A percentile compares a stretch with the other conserved stretches of the same genome.
Evolutionary conservation across 2,113 vertebrate genomes (phyloP).

Genomic region (Vireo altiloquus): DNA sequence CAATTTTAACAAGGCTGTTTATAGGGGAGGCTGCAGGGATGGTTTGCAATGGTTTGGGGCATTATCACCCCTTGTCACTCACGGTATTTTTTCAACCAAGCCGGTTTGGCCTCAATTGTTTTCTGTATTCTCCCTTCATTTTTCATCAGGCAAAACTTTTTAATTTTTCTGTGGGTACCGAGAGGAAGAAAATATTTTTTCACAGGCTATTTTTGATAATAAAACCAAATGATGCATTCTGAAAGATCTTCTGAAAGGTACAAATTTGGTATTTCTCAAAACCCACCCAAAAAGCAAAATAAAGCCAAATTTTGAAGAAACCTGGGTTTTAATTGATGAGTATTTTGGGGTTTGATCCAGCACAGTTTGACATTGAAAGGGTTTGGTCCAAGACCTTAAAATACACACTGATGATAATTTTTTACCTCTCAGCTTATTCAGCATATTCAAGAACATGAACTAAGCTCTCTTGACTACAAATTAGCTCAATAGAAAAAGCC

Average conservation of each 20-base stretch:
- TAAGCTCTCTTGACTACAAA: background rate
- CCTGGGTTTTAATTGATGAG: background rate
- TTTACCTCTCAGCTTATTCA: constrained; percentile 17
- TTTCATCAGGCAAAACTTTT: background rate
- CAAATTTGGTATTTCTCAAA: background rate
- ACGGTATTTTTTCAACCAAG: background rate
- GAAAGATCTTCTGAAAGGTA: background rate
- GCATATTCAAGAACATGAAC: background rate
- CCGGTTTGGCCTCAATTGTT: background rate
- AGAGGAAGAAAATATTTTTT: background rate
- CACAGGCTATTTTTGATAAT: background rate
- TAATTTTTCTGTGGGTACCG: background rate
- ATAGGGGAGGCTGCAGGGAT: background rate
- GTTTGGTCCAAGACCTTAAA: constrained; percentile 2
- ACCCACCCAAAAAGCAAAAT: background rate
- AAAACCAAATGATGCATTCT: background rate
- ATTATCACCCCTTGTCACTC: background rate
- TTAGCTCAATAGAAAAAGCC: background rate
- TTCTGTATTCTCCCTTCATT: background rate
- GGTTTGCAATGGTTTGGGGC: background rate
- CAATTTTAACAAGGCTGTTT: background rate
- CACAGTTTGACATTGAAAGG: background rate
- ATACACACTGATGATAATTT: background rate
- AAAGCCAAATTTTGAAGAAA: background rate
- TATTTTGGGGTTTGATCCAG: background rate